phyloP scores from a whole-genome alignment of 2,797 vertebrate species.

The Gadopsis marmoratus region DNA sequence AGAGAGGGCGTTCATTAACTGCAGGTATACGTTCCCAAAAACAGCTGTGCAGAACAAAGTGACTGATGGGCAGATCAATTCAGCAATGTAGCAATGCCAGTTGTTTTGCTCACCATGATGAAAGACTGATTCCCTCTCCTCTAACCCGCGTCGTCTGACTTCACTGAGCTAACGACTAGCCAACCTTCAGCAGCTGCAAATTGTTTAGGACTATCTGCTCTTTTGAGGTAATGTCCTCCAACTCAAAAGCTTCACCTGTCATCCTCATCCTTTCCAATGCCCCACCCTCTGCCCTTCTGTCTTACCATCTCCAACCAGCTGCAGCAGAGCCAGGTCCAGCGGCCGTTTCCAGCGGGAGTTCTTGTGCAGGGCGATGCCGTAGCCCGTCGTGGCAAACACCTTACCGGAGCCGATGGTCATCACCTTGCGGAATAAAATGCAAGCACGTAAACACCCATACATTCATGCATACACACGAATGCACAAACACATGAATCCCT shows the following conservation, averaged over 20 bases:
- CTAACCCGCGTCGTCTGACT: background rate
- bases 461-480: background rate
- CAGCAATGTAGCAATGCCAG: background rate
- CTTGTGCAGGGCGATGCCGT: conserved; percentile 93
- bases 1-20: background rate
- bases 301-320: conserved; percentile 93
- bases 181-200: background rate
- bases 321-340: conserved; percentile 91
- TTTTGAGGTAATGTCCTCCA: background rate
- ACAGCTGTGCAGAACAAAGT: background rate
- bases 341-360: conserved; percentile 93
- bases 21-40: background rate
- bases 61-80: background rate
- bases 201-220: background rate
- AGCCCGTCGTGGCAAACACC: conserved; percentile 94
- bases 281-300: background rate
- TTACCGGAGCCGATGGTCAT: conserved; percentile 94
- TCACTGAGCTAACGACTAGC: background rate
- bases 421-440: conserved; percentile 56
- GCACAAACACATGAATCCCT: conserved; percentile 1
- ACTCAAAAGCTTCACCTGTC: background rate
- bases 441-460: background rate
- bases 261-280: background rate
- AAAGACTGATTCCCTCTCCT: background rate
- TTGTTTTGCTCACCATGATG: background rate